Evolutionary conservation across 2,797 vertebrate species (phyloP), one percentile per base, ranked within the genome.

Genomic region (Odontamblyopus lacepedii): DNA sequence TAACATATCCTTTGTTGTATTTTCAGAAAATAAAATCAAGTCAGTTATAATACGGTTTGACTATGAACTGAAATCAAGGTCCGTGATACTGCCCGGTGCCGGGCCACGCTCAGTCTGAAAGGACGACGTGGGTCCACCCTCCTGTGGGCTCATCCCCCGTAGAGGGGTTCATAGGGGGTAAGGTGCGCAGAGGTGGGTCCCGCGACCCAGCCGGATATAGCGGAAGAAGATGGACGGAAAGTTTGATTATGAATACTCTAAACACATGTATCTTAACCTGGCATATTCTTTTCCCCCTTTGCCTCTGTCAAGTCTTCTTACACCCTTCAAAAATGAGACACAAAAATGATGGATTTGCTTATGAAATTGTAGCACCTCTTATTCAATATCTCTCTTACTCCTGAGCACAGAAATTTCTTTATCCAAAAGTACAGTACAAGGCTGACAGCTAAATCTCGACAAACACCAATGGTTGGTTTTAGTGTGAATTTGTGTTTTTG

Each of bases 321-420:
- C 74, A 86, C 78, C 78, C 61, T 69, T 72, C 61, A 72, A 69
- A 67, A 65, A 64, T 75, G 60, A 87, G 56, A 78, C 63, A 60
- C 56, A 63, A 73, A 86, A 88, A 81, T 67, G 73, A 84, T 76
- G 74, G 77, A 81, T 89, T 90, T 88, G 82, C 80, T 86, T 85
- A 80, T 78, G 72, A 85, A 85, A 88, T 81, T 84, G 82, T 79
- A 84, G 38, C 79, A 80, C 70, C 65, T 81, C 70, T 83, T 76
- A 79, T 77, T 82, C 57, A 82, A 74, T 78, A 44, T 78, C 77
- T 82, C 51, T 75, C 50, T 77, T 72, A 76, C 59, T 71, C 71
- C 63, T 80, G 84, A 80, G 79, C 73, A 76, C 44, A 59, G 68
- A 62, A 75, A 70, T n/a, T 8, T 78, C 70, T 83, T 79, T 67